Evolutionary conservation across 2,113 vertebrate genomes (phyloP).

Genomic region (Sarotherodon lohbergeri): DNA sequence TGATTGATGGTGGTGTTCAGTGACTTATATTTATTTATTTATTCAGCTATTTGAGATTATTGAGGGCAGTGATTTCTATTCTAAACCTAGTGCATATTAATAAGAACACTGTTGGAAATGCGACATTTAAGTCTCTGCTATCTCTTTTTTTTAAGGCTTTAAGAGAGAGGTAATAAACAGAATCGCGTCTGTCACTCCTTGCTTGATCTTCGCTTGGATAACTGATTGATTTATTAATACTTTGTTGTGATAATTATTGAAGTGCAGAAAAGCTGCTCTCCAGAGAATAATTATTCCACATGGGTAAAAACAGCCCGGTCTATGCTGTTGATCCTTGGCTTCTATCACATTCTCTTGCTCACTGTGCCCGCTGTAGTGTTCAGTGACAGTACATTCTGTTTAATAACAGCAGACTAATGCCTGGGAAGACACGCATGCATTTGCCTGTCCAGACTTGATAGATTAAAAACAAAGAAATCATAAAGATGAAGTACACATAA

Average conservation of each 20-base stretch:
- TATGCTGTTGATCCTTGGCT: slow-evolving; percentile 21
- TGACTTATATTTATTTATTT: not conserved
- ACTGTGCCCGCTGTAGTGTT: not conserved
- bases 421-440: slow-evolving; percentile 55
- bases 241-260: not conserved
- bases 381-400: slow-evolving; percentile 54
- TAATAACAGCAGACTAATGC: slow-evolving; percentile 23
- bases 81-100: slow-evolving; percentile 37
- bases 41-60: not conserved
- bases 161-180: slow-evolving; percentile 31
- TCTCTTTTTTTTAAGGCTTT: slow-evolving; percentile 49
- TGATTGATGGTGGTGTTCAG: not conserved
- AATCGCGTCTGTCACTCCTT: not conserved
- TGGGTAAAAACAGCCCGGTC: not conserved
- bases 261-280: not conserved
- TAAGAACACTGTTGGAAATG: slow-evolving; percentile 5
- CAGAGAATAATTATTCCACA: not conserved
- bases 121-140: not conserved
- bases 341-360: slow-evolving; percentile 8
- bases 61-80: slow-evolving; percentile 1
- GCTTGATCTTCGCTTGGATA: not conserved
- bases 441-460: slow-evolving; percentile 42
- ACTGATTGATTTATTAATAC: not conserved
- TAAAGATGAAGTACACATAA: slow-evolving; percentile 32
- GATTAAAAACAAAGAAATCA: slow-evolving; percentile 41